phyloP scores from a whole-genome alignment of 2,113 vertebrate genomes.

The Irena cyanogastra region DNA sequence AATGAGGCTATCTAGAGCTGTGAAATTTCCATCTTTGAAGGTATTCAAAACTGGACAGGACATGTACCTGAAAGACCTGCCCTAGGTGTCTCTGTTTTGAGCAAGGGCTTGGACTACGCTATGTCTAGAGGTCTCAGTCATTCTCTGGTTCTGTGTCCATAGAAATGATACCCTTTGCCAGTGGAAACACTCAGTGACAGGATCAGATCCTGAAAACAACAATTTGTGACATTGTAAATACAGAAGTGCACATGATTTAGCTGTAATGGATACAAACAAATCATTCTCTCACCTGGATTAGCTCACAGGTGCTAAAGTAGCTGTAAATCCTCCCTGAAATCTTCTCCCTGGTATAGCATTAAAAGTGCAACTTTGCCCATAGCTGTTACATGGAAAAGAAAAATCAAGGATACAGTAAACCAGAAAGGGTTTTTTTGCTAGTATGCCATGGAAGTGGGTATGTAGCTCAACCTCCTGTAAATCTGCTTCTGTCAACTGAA shows the following conservation, averaged over 20 bases:
- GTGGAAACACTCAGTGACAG: neutral
- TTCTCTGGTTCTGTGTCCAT: neutral
- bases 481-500: neutral
- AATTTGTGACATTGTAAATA: neutral
- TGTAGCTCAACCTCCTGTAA: neutral
- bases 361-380: neutral
- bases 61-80: neutral
- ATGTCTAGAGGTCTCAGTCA: neutral
- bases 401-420: neutral
- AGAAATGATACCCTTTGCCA: neutral
- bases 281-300: neutral
- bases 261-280: neutral
- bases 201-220: neutral
- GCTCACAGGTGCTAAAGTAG: neutral
- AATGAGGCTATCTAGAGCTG: neutral
- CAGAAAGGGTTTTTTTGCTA: neutral
- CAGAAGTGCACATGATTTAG: neutral
- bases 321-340: neutral
- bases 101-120: neutral
- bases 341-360: neutral
- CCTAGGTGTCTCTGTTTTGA: neutral
- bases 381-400: neutral
- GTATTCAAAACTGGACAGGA: neutral
- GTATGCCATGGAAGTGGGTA: neutral
- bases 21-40: neutral